phyloP scores from a whole-genome alignment of 2,113 vertebrate species.

The Apeltes quadracus region DNA sequence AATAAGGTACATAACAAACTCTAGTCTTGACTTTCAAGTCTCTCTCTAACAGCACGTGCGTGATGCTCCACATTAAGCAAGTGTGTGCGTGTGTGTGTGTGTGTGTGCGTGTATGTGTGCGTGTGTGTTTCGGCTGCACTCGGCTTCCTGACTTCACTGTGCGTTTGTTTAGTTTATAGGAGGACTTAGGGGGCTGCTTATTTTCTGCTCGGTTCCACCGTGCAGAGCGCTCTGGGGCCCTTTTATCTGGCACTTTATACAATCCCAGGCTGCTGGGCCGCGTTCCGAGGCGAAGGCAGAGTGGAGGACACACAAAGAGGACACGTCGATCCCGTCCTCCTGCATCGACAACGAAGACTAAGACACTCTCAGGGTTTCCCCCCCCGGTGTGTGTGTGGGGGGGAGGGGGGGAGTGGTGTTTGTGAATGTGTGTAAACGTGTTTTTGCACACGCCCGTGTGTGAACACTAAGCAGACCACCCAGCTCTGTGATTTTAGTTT shows the following conservation, averaged over 20 bases:
- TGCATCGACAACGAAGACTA: conserved; percentile 29
- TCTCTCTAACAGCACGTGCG: conserved; percentile 18
- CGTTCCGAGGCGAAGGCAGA: conserved; percentile 55
- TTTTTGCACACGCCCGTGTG: conserved; percentile 27
- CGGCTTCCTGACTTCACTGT: conserved; percentile 71
- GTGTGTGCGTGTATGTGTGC: conserved; percentile 13
- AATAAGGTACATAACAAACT: conserved; percentile 32
- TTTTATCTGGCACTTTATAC: conserved; percentile 76
- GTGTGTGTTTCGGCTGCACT: conserved; percentile 20
- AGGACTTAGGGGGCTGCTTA: conserved; percentile 66
- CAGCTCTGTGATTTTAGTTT: conserved; percentile 50
- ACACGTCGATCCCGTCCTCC: conserved; percentile 62
- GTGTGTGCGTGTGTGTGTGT: conserved; percentile 14
- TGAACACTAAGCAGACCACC: conserved; percentile 62
- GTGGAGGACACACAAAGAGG: conserved; percentile 48
- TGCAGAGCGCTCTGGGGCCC: conserved; percentile 63
- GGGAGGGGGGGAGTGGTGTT: background rate
- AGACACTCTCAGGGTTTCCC: conserved; percentile 43
- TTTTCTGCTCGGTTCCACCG: conserved; percentile 77
- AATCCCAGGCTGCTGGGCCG: conserved; percentile 47
- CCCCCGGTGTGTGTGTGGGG: conserved; percentile 16
- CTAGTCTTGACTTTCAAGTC: conserved; percentile 25
- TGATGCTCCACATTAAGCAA: conserved; percentile 5
- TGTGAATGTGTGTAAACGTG: conserved; percentile 28
- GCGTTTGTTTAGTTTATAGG: conserved; percentile 79